Percentiles rank a stretch among this genome's conserved stretches.
phyloP scores from a whole-genome alignment of 2,888 invertebrate species.

The Sinotaia quadrata region DNA sequence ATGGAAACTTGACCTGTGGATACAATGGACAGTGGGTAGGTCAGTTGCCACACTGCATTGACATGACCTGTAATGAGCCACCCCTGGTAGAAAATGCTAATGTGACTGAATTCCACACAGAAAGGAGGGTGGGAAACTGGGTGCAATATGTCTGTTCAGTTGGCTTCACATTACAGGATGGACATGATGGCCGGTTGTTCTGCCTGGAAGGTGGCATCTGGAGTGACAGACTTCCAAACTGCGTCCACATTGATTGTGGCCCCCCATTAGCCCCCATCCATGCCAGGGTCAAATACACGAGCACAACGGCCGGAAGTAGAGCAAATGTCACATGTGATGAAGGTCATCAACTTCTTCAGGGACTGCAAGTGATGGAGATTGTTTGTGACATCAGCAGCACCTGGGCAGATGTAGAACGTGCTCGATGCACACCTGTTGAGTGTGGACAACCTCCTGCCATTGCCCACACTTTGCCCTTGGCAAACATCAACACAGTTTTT shows the following conservation, averaged over 20 bases:
- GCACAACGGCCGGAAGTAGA: conserved; percentile 33
- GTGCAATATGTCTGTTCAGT: conserved; percentile 51
- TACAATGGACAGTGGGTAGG: conserved; percentile 65
- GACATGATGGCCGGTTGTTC: conserved; percentile 38
- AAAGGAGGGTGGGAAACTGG: conserved; percentile 28
- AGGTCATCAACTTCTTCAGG: conserved; percentile 49
- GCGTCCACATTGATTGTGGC: conserved; percentile 45
- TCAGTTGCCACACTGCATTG: conserved; percentile 58
- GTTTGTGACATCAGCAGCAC: conserved; percentile 25
- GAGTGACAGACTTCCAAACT: conserved; percentile 46
- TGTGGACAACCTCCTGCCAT: conserved; percentile 36
- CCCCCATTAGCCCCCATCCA: conserved; percentile 37
- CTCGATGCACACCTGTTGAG: conserved; percentile 35
- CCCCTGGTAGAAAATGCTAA: conserved; percentile 46
- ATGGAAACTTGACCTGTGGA: conserved; percentile 27
- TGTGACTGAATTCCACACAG: conserved; percentile 50
- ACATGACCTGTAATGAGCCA: conserved; percentile 72
- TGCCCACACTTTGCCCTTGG: conserved; percentile 12
- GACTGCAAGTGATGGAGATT: conserved; percentile 44
- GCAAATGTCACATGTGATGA: conserved; percentile 80
- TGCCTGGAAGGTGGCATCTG: conserved; percentile 56
- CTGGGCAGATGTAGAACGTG: conserved; percentile 24
- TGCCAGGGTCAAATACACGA: conserved; percentile 15
- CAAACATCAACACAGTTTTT: conserved; percentile 18
- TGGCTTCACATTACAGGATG: conserved; percentile 53